Evolutionary conservation across 2,888 invertebrate genomes (phyloP), one percentile per base, ranked within the genome.

Genomic region (Callosobruchus maculatus): DNA sequence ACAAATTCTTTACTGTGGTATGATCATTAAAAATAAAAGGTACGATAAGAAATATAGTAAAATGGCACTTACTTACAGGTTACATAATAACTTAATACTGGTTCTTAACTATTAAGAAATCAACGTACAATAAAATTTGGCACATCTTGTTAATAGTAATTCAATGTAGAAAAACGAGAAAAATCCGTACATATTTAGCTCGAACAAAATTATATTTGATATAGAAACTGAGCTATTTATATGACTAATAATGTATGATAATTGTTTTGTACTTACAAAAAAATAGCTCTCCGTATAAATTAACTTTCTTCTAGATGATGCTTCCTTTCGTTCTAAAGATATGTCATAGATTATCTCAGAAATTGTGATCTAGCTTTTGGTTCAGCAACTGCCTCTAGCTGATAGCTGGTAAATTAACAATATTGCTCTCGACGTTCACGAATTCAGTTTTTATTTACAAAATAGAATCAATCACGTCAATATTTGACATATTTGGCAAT

Each of bases 91-190:
- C 74, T 74, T 74, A 74, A 74, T 74, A 74, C 74, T 74, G 74
- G 72, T 74, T 72, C 74, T 74, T 74, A 72, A 72, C 67, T 72
- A 69, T 66, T 67, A 74, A 74, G 72, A 70, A 74, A 74, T 26
- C 72, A 74, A 74, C 70, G 49, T 74, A 74, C 71, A 70, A 72
- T 74, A 74, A 74, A 75, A 75, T 75, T 75, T 75, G 76, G 76
- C 76, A 76, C 76, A 76, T 21, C 49, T 68, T 22, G 68, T 68
- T 21, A 68, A 68, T 68, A 68, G 22, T 68, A 49, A 49, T 49
- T 49, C 70, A 70, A 21, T 26, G 21, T 70, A 21, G 20, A 70
- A 22, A 69, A 21, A 21, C 70, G 26, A 70, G 70, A 70, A 26
- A 26, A 22, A 70, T 20, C 26, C 20, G 70, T 26, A 26, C 70